Conservation (phyloP, 2,113 vertebrate genomes). For the Egretta garzetta region DNA sequence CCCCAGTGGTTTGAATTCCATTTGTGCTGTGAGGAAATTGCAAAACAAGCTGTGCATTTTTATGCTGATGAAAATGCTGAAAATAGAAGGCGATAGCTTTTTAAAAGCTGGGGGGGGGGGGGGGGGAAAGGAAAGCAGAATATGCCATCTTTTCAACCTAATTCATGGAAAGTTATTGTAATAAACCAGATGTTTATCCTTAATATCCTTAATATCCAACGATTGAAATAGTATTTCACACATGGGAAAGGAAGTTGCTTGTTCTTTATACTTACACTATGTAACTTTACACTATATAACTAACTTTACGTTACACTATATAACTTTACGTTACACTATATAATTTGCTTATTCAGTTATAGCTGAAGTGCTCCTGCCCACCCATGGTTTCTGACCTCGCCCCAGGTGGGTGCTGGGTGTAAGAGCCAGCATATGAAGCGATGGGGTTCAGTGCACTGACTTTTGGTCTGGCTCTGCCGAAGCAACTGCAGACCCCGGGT, state of each 20-base stretch:
- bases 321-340: background rate
- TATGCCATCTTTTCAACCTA: background rate
- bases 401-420: background rate
- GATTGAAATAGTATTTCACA: background rate
- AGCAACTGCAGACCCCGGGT: background rate
- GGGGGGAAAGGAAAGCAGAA: background rate
- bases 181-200: background rate
- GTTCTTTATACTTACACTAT: background rate
- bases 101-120: background rate
- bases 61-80: conserved; percentile 25
- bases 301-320: background rate
- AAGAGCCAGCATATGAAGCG: background rate
- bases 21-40: background rate
- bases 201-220: background rate
- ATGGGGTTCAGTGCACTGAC: background rate
- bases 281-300: background rate
- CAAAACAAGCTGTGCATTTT: conserved; percentile 33
- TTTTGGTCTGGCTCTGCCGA: background rate
- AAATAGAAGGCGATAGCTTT: background rate
- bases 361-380: background rate
- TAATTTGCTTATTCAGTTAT: background rate
- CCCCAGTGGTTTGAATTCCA: conserved; percentile 3
- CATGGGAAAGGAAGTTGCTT: background rate
- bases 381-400: rapidly evolving
- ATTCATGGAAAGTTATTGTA: background rate